Evolutionary conservation across 2,888 invertebrate species (phyloP), one percentile per base, ranked within the genome.

Genomic region (Eristalis arbustorum): DNA sequence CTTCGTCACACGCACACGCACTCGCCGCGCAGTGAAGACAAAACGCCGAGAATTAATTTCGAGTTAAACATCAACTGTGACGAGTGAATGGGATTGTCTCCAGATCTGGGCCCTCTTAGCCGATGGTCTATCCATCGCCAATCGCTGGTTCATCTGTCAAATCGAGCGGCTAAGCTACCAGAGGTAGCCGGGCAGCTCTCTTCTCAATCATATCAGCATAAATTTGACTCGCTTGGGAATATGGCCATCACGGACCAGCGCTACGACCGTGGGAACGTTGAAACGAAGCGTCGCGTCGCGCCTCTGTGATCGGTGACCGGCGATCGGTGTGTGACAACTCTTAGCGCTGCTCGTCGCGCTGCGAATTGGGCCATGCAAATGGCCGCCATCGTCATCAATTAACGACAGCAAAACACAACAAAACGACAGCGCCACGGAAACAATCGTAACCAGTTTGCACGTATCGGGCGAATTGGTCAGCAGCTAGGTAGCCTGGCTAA

Each of bases 201-300:
- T 87, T 87, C 82, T 72, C 78, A 87, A 87, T 87, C 87, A 87
- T 87, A 87, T 87, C 82, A 82, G 82, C 82, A 83, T 83, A 81
- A 87, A 87, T 87, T 87, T 75, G 87, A 66, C 77, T 82, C 87
- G 82, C 87, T 83, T 83, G 83, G 83, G 82, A 87, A 87, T 69
- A 80, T 74, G 79, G 40, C 25, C 22, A 74, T 69, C 73, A 80
- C 56, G 76, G 75, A 66, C 56, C 64, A 22, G 40, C 49, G 49
- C 31, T 31, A 49, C 18, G 25, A 59, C 42, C 22, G 34, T 61
- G 73, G 11, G 74, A 82, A 73, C 87, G 82, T 82, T 82, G 84
- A 71, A 80, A 76, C 74, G 25, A 13, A 34, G 62, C 18, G 37
- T 13, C 66, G 37, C 34, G 8, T 18, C n/a, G 13, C 66, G 37